Evolutionary conservation across 2,797 vertebrate genomes (phyloP), one percentile per base, ranked within the genome.

Genomic region (Eremophila alpestris): DNA sequence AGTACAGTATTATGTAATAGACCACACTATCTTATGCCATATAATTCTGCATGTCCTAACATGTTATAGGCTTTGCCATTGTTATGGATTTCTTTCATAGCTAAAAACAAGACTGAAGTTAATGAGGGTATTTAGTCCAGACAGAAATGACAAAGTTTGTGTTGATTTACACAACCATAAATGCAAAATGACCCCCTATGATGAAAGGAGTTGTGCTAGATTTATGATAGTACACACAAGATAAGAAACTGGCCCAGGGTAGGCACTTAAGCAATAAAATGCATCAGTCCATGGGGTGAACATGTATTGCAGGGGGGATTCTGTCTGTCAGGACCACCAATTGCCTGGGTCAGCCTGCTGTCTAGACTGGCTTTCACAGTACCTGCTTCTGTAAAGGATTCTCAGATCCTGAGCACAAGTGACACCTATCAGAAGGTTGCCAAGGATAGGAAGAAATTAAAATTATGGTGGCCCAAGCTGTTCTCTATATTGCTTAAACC

Each of bases 81-180:
- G 23, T 69, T 87, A 43, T 7, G 32, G 16, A 40, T 81, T 89
- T 75, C n/a, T 89, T 64, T 79, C 24, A 30, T 40, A 58, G n/a
- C 24, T 88, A 16, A 83, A 79, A 87, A 30, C 15, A 87, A 54
- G 54, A 38, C 12, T 83, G 45, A 91, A 83, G 30, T 74, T 85
- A 77, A 77, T 85, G 23, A 65, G 43, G 65, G 40, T 86, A 87
- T 80, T 89, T 79, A 36, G 23, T 62, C 30, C 49, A 74, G 58
- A 54, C 15, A 79, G 51, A 89, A 91, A 80, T 80, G 5, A 54
- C 38, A 60, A 64, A 76, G 24, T 74, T 59, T 77, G 34, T 24
- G 46, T 73, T 87, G 69, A 75, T 91, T 89, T 86, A 93, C 73
- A 62, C 22, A 70, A 77, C 27, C 62, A 64, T 87, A 87, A 95